Base-by-base conservation (phyloP, 92 coral and sea anemone species). In the Zoanthus sansibaricus region DNA sequence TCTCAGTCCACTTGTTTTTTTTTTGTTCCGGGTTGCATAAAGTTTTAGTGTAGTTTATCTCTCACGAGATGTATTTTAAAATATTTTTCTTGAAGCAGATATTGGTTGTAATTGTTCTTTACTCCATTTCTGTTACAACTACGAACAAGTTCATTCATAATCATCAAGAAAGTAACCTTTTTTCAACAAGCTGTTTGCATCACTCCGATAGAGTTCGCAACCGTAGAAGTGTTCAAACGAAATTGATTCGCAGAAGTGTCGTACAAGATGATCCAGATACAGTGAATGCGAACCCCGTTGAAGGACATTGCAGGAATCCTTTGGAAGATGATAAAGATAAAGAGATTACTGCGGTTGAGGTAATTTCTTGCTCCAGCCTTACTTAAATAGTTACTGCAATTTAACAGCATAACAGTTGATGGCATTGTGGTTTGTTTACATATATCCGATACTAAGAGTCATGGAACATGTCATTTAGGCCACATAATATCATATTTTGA, bases 291-390 rank as follows among this genome's bases (percentile, higher is more conserved):
- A 76, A 76, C 48, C 82, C 82, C 6, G 17, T 20, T 4, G 82
- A 76, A 32, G 82, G 82, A 0, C 31, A 52, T 9, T 76, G 82
- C 68, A 76, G 82, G 54, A 76, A 76, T 76, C 82, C 82, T 11
- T 11, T 76, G 2, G 82, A 0, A 15, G 82, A 52, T 31, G 82
- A 54, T 55, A 18, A 9, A 13, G 0, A 5, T 5, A 76, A 52
- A 33, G 48, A 76, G 15, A 54, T 76, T 47, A 14, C 0, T 2
- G 0, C 21, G 13, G 0, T 0, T 11, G 9, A 0, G n/a, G 68
- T 76, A 76, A 76, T 11, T 31, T 9, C 30, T 70, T 70, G 15
- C 1, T 5, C 32, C 42, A 48, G 52, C 52, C 52, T 5, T 13
- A 75, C 47, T 17, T 25, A 51, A 4, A 52, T 21, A 20, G n/a